Base-by-base conservation (phyloP, 2,113 vertebrate genomes). In the Oreochromis niloticus region DNA sequence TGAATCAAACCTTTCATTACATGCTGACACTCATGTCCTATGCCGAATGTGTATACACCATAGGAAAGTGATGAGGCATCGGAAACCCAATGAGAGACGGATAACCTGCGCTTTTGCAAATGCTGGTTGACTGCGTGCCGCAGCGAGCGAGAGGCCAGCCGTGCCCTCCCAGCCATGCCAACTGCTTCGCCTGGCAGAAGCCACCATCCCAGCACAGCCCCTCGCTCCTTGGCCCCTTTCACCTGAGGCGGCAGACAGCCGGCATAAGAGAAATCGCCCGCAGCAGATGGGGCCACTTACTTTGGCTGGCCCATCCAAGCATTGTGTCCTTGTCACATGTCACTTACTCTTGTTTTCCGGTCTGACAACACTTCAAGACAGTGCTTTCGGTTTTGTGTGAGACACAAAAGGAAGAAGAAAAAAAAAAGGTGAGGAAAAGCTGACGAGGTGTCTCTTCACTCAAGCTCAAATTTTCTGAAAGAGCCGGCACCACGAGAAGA, bases 281-380 rank as follows among this genome's bases (percentile, higher is more conserved):
- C 89, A 92, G 93, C 96, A 96, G 95, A 96, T 93, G 93, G 93
- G 92, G 89, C 87, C 87, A 82, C 92, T 93, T 91, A 81, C 93
- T 93, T 87, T 88, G 93, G 93, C 89, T 84, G 91, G 85, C 92
- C 92, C 87, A 88, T 94, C 90, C 88, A 32, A 93, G 94, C 92
- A 94, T 95, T 95, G 94, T 94, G 94, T 96, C 92, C 95, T 95
- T 96, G 95, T 96, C 95, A 95, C 92, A 94, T 94, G 95, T 96
- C 96, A 95, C 93, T 95, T 93, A 95, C 91, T 93, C 92, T 94
- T 95, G 93, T 95, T 96, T 95, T 94, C 90, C 78, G 55, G 78
- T 91, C 86, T 94, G 95, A 95, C 94, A 94, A 91, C 91, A 88
- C 91, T 94, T 95, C 92, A 88, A 91, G 92, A 93, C 92, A 84